Evolutionary conservation across 2,888 invertebrate genomes (phyloP).

Genomic region (Lasioglossum morio): DNA sequence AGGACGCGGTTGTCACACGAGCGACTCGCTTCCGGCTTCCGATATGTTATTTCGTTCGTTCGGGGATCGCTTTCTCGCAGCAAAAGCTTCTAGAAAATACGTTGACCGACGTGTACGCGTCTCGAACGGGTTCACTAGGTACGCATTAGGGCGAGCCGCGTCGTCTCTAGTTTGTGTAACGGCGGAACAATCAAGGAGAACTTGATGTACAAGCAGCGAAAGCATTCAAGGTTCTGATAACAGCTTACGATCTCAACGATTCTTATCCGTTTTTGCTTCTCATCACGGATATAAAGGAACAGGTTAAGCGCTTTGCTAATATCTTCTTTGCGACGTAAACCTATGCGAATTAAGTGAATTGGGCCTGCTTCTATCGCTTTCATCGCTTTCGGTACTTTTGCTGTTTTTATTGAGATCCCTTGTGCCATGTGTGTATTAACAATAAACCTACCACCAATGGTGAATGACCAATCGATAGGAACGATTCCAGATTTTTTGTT

Average conservation of each 20-base stretch:
- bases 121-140: neutral
- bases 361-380: neutral
- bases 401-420: neutral
- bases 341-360: neutral
- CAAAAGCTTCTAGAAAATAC: constrained; percentile 3
- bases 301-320: neutral
- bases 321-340: neutral
- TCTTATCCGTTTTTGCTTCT: neutral
- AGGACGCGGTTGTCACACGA: neutral
- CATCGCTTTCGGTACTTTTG: neutral
- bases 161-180: neutral
- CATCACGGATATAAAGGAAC: neutral
- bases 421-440: no score
- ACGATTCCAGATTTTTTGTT: no score
- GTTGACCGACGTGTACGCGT: neutral
- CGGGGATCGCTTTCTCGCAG: neutral
- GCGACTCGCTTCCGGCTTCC: constrained; percentile 41
- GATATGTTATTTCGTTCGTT: constrained; percentile 60
- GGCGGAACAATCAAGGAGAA: constrained; percentile 23
- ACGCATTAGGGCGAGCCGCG: neutral
- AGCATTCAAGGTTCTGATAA: constrained; percentile 8
- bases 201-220: neutral
- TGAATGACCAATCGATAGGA: no score
- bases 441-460: no score
- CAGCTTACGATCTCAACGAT: neutral